Conservation (phyloP, 2,797 vertebrate genomes). For the Fundulus diaphanus region DNA sequence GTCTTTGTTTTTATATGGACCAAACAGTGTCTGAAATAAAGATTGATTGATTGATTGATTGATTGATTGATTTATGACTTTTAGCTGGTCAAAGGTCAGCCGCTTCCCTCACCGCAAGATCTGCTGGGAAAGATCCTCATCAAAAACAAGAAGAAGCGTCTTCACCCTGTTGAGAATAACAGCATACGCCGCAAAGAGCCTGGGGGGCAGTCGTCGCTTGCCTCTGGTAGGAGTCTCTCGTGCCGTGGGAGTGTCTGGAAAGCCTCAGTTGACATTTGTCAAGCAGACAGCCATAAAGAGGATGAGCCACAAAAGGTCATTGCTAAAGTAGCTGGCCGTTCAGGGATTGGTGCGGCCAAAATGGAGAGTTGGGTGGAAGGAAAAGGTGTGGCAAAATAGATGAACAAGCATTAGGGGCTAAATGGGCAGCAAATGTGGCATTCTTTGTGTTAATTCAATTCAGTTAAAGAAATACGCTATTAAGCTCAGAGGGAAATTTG, state of each 20-base stretch:
- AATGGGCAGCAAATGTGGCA: too few relatives aligned
- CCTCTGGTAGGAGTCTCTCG: constrained; percentile 67
- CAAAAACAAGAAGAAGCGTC: constrained; percentile 88
- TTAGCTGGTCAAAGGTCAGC: constrained; percentile 82
- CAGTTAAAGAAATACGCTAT: not conserved
- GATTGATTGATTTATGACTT: too few relatives aligned
- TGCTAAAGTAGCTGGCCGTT: not conserved
- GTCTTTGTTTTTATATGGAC: too few relatives aligned
- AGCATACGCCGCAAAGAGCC: constrained; percentile 81
- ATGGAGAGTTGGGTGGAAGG: not conserved
- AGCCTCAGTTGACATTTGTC: not conserved
- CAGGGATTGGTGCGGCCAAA: too few relatives aligned
- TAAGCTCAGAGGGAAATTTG: not conserved
- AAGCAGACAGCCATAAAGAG: not conserved
- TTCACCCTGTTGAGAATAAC: constrained; percentile 60
- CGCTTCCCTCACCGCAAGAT: constrained; percentile 88
- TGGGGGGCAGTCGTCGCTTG: constrained; percentile 75
- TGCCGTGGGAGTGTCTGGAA: too few relatives aligned
- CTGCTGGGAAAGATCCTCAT: constrained; percentile 90
- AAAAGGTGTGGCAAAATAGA: not conserved
- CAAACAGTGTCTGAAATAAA: too few relatives aligned
- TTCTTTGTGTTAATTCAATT: too few relatives aligned
- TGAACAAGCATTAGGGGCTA: not conserved
- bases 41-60: too few relatives aligned
- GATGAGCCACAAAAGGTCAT: not conserved